Evolutionary conservation across 2,888 invertebrate species (phyloP), one percentile per base, ranked within the genome.

Genomic region (Fragum fragum): DNA sequence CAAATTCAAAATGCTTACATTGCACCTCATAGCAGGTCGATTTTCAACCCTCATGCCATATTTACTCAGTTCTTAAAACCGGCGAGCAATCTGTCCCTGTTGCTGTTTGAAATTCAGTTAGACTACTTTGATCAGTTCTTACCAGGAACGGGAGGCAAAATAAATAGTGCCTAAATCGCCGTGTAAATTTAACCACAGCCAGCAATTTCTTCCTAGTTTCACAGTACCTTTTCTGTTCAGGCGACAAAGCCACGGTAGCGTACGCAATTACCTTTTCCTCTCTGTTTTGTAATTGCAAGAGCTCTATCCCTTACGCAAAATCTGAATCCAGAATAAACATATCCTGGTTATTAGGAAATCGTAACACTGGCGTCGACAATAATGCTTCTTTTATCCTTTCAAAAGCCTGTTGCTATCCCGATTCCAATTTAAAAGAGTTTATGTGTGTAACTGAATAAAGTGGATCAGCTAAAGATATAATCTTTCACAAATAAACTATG

Each of bases 161-260:
- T 29, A 87, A 66, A 61, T 87, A 88, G 23, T 85, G 81, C 23
- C 81, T 66, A 59, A 73, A 88, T 11, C 82, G 85, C 16, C 79
- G 42, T 1, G 76, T 81, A 14, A 39, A 39, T 14, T 39, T 39
- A 39, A 39, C 14, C 14, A 39, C 39, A 6, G 39, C 39, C 14
- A 89, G 53, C 16, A 86, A 76, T 55, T 86, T 83, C 63, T 83
- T 83, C 18, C 81, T 63, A 0, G 88, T 85, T 3, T 76, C 83
- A 53, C 83, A 88, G 55, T 88, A 88, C 7, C 53, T 70, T 26
- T 61, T 28, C 39, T 88, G 88, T 57, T 69, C 83, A 9, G 73
- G 69, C 3, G 77, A 53, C 18, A 88, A 55, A 1, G 82, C 52
- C 16, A 78, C 76, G 21, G 85, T 84, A 1, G 77, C 74, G 69